phyloP scores from a whole-genome alignment of 2,888 invertebrate genomes.

The Lasioglossum calceatum region DNA sequence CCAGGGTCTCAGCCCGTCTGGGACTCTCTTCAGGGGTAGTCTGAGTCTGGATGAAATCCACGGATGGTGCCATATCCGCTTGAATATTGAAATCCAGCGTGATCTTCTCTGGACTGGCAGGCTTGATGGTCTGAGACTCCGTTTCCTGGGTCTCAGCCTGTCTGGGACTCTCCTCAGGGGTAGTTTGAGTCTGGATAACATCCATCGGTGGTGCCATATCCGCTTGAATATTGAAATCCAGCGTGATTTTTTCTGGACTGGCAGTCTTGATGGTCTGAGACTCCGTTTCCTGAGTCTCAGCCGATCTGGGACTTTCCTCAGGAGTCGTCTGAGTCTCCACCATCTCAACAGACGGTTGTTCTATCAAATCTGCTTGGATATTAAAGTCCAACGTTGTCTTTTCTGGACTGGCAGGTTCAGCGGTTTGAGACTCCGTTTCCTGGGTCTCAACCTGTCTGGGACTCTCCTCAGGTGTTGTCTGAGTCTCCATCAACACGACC shows the following conservation, averaged over 20 bases:
- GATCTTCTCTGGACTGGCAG: slow-evolving; percentile 77
- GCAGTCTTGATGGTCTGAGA: slow-evolving; percentile 62
- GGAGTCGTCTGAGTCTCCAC: slow-evolving; percentile 79
- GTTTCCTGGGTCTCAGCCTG: slow-evolving; percentile 64
- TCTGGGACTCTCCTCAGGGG: slow-evolving; percentile 69
- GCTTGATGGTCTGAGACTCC: slow-evolving; percentile 61
- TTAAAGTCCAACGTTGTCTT: slow-evolving; percentile 83
- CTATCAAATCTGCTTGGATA: slow-evolving; percentile 84
- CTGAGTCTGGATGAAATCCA: slow-evolving; percentile 76
- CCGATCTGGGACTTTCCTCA: slow-evolving; percentile 63
- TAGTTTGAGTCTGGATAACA: slow-evolving; percentile 78
- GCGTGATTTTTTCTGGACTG: slow-evolving; percentile 79
- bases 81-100: slow-evolving; percentile 85
- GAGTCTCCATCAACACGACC: background rate
- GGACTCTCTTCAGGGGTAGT: slow-evolving; percentile 74
- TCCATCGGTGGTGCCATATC: slow-evolving; percentile 77
- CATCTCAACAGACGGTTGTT: slow-evolving; percentile 45
- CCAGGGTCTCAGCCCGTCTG: slow-evolving; percentile 63
- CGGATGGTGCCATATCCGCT: slow-evolving; percentile 81
- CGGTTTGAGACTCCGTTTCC: slow-evolving; percentile 62
- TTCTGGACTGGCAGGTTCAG: slow-evolving; percentile 74
- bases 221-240: slow-evolving; percentile 85
- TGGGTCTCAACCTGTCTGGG: slow-evolving; percentile 67
- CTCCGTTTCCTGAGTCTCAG: slow-evolving; percentile 66
- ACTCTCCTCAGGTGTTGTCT: slow-evolving; percentile 45